Percentiles rank a stretch among this genome's conserved stretches.
These are phyloP conservation scores for Pristiophorus japonicus DNA, from an alignment of 2,113 vertebrate genomes.

Conservation along the genomic window DNA sequence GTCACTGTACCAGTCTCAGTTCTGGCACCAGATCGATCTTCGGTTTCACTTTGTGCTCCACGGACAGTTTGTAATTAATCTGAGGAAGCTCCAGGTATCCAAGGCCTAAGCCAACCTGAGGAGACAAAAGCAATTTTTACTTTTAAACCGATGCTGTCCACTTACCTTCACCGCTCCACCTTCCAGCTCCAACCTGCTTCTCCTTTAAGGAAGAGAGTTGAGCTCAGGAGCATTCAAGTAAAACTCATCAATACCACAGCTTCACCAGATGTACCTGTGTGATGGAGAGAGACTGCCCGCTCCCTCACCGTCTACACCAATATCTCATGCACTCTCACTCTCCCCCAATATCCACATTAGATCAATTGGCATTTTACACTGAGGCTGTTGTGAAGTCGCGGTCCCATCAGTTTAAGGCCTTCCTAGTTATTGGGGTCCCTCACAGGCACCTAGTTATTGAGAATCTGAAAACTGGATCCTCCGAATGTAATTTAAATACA, in stretches of 20 bases:
- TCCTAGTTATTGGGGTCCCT: too few relatives aligned
- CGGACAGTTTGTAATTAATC: conserved; percentile 93
- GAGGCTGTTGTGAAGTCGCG: too few relatives aligned
- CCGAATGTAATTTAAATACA: too few relatives aligned
- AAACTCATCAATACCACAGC: neutral
- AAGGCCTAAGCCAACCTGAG: conserved; percentile 83
- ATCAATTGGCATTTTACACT: too few relatives aligned
- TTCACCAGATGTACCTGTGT: neutral
- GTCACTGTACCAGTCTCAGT: conserved; percentile 73
- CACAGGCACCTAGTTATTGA: too few relatives aligned
- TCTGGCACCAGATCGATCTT: conserved; percentile 82
- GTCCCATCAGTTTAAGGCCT: too few relatives aligned
- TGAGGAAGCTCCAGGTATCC: conserved; percentile 96
- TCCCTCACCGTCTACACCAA: neutral
- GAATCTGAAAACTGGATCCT: too few relatives aligned
- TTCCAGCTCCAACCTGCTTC: neutral
- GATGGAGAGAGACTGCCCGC: neutral
- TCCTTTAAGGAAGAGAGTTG: neutral
- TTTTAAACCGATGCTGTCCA: neutral
- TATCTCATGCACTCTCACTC: neutral
- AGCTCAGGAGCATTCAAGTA: neutral
- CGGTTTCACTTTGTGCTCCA: conserved; percentile 85
- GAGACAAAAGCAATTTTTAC: neutral
- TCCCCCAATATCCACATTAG: too few relatives aligned
- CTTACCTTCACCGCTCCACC: neutral